phyloP scores from a whole-genome alignment of 2,113 vertebrate genomes.

The Leptosomus discolor region DNA sequence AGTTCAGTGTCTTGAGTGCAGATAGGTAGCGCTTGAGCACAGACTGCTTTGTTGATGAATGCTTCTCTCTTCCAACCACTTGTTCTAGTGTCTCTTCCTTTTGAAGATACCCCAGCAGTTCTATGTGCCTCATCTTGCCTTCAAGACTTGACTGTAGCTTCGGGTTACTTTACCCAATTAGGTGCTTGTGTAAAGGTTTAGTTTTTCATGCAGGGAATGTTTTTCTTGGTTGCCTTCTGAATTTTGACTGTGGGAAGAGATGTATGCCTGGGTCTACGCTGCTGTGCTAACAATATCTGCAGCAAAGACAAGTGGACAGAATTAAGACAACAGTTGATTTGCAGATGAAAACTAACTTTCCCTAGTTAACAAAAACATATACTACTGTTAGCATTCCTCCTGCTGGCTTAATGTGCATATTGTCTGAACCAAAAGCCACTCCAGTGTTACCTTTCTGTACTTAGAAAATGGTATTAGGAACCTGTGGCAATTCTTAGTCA shows the following conservation, averaged over 20 bases:
- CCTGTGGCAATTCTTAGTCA: background rate
- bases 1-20: accelerated
- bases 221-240: background rate
- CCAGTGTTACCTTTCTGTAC: background rate
- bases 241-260: background rate
- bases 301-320: background rate
- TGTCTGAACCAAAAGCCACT: background rate
- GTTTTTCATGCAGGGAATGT: background rate
- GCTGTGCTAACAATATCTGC: background rate
- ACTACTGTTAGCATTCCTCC: background rate
- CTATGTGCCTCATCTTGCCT: background rate
- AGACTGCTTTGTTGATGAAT: background rate
- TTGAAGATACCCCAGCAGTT: background rate
- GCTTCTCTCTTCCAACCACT: background rate
- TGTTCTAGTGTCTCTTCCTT: background rate
- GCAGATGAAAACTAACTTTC: background rate
- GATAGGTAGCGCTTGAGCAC: too few relatives aligned
- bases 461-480: background rate
- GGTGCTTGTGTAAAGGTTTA: background rate
- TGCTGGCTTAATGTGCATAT: background rate
- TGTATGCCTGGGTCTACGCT: background rate
- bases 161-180: background rate
- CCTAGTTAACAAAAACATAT: background rate
- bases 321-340: background rate
- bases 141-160: background rate